Conservation (phyloP, 2,888 invertebrate genomes). For the Diloba caeruleocephala region DNA sequence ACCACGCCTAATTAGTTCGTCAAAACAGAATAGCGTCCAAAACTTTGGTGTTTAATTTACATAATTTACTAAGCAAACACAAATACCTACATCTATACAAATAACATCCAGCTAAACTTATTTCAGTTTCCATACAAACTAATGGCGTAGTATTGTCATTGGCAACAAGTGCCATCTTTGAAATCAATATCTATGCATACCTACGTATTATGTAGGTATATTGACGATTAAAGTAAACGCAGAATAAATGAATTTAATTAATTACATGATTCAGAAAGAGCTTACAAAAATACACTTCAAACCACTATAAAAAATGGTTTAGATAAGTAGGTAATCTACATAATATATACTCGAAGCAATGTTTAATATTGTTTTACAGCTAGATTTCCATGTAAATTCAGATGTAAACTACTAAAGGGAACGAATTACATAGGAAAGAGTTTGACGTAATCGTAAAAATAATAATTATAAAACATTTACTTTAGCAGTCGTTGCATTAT, state of each 20-base stretch:
- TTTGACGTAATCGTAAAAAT: conserved; percentile 5
- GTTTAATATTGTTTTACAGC: conserved; percentile 18
- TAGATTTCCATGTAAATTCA: conserved; percentile 1
- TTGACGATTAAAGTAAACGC: too few species aligned
- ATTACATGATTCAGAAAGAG: conserved; percentile 66
- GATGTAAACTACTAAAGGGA: conserved; percentile 11
- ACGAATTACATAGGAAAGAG: conserved; percentile 12
- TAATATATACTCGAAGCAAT: conserved; percentile 23
- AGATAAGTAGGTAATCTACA: too few species aligned
- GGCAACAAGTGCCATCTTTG: conserved; percentile 68
- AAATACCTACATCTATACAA: conserved; percentile 44
- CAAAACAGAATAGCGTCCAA: conserved; percentile 18
- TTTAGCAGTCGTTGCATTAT: conserved; percentile 32
- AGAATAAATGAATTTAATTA: conserved; percentile 28
- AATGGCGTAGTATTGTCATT: conserved; percentile 74
- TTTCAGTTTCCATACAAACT: conserved; percentile 39
- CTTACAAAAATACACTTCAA: conserved; percentile 78
- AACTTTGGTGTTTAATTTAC: too few species aligned
- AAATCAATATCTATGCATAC: conserved; percentile 29
- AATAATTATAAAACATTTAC: too few species aligned
- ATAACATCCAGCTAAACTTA: conserved; percentile 52
- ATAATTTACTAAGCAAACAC: conserved; percentile 23
- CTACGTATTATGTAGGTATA: conserved; percentile 26
- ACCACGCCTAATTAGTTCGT: too few species aligned
- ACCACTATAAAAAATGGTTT: conserved; percentile 40